Percentiles rank a stretch among this genome's conserved stretches.
Evolutionary conservation across 37 sponge, comb jelly and placozoan species (phyloP).

Genomic region (Agelas oroides): DNA sequence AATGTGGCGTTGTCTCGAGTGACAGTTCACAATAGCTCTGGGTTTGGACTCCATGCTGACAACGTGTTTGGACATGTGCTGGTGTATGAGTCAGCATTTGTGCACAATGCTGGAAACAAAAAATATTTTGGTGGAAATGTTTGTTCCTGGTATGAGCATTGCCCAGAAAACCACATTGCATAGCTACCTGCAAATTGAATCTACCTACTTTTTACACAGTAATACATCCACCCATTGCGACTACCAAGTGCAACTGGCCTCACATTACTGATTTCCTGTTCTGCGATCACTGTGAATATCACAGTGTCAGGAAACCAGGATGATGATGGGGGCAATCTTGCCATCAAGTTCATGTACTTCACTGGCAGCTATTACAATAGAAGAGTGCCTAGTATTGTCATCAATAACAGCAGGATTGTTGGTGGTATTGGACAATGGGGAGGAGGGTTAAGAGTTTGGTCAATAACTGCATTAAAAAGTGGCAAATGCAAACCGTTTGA

Average conservation of each 20-base stretch:
- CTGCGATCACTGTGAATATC: background rate
- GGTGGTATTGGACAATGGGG: background rate
- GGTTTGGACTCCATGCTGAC: slow-evolving; percentile 10
- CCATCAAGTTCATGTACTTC: background rate
- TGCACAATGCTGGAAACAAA: background rate
- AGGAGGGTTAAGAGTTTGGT: slow-evolving; percentile 12
- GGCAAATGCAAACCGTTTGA: no score
- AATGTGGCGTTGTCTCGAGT: background rate
- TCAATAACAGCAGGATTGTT: background rate
- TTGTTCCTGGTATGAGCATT: background rate
- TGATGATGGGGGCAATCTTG: slow-evolving; percentile 1
- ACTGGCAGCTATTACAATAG: background rate
- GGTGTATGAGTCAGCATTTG: background rate
- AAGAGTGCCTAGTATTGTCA: background rate
- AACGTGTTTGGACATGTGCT: background rate
- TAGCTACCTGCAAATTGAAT: background rate
- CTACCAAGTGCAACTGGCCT: slow-evolving; percentile 16
- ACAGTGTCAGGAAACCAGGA: background rate
- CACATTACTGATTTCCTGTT: background rate
- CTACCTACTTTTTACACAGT: background rate
- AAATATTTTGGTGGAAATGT: slow-evolving; percentile 7
- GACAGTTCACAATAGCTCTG: background rate
- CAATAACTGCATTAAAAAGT: no score
- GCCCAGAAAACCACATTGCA: background rate
- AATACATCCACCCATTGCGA: background rate